phyloP scores from a whole-genome alignment of 1,140 invertebrate species.

The Vanessa tameamea region DNA sequence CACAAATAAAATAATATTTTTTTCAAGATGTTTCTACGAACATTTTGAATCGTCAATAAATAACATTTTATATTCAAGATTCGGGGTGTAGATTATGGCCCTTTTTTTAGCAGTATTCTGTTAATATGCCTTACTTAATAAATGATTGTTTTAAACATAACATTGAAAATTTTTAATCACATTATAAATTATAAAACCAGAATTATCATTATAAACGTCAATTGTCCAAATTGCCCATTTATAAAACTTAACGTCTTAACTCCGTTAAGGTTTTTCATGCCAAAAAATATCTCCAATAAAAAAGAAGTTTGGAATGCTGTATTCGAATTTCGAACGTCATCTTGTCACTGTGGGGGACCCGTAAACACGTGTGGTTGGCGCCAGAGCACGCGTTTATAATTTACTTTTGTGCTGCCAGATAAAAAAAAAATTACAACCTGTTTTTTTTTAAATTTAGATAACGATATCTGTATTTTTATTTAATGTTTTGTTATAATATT shows the following conservation, averaged over 20 bases:
- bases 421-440: not conserved
- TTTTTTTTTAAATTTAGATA: too few species aligned
- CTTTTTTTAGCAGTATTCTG: too few species aligned
- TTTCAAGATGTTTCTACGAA: too few species aligned
- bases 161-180: too few species aligned
- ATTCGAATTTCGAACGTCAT: constrained; percentile 21
- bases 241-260: not conserved
- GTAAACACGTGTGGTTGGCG: constrained; percentile 18
- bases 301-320: constrained; percentile 15
- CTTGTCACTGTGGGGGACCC: constrained; percentile 20
- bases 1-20: not conserved
- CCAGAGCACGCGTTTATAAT: constrained; percentile 6
- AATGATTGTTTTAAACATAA: too few species aligned
- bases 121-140: too few species aligned
- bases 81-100: too few species aligned
- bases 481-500: not conserved
- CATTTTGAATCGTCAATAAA: too few species aligned
- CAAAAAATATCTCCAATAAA: constrained; percentile 1
- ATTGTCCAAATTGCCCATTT: not conserved
- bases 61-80: too few species aligned
- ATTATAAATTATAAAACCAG: too few species aligned
- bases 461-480: not conserved
- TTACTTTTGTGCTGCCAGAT: not conserved
- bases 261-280: not conserved
- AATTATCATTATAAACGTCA: too few species aligned